A percentile compares a stretch with the other conserved stretches of the same genome.
Evolutionary conservation across 2,888 invertebrate genomes (phyloP).

Genomic region (Eupsilia transversa): DNA sequence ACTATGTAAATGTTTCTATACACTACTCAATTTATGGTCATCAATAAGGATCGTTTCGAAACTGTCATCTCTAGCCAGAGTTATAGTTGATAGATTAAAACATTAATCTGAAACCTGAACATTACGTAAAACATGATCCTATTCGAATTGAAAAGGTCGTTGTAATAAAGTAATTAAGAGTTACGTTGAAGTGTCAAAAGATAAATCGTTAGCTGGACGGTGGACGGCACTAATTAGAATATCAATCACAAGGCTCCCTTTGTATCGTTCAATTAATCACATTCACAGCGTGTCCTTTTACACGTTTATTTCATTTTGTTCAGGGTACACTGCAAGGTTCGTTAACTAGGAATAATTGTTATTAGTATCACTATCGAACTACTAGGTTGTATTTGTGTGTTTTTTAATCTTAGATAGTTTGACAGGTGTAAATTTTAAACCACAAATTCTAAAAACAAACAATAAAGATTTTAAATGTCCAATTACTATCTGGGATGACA

Average conservation of each 20-base stretch:
- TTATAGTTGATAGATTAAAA: slow-evolving; percentile 30
- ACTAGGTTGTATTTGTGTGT: neutral
- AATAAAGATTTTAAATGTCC: too few species aligned
- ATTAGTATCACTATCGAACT: neutral
- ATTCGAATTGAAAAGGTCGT: slow-evolving; percentile 65
- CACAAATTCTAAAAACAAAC: too few species aligned
- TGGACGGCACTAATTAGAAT: slow-evolving; percentile 64
- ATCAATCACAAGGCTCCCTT: slow-evolving; percentile 66
- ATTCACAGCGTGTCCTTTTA: slow-evolving; percentile 56
- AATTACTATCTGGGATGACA: too few species aligned
- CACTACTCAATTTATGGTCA: neutral
- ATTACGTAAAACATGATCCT: slow-evolving; percentile 50
- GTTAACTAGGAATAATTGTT: neutral
- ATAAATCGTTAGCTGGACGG: slow-evolving; percentile 46
- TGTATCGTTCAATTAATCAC: slow-evolving; percentile 56
- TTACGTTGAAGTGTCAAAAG: slow-evolving; percentile 55
- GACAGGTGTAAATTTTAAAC: too few species aligned
- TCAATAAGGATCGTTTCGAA: slow-evolving; percentile 20
- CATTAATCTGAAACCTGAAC: slow-evolving; percentile 43
- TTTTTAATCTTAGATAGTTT: too few species aligned
- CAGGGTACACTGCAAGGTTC: slow-evolving; percentile 51
- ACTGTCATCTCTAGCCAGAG: slow-evolving; percentile 12
- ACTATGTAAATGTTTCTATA: neutral
- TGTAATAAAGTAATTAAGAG: slow-evolving; percentile 59
- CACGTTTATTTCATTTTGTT: slow-evolving; percentile 50